These are phyloP conservation scores for Teleiodes luculella DNA, from an alignment of 2,888 invertebrate species.

Conservation along the genomic window DNA sequence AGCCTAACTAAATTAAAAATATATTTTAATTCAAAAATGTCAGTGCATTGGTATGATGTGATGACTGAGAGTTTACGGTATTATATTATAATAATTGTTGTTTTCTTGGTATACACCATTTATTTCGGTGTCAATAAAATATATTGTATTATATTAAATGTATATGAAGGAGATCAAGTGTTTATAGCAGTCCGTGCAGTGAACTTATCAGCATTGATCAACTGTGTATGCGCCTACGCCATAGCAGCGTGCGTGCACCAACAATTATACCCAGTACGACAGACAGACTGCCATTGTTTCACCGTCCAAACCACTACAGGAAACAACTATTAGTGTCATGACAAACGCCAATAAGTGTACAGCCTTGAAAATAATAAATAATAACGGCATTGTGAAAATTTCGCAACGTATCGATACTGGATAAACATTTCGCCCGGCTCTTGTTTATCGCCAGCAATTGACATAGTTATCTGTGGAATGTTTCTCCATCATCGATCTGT, in stretches of 20 bases:
- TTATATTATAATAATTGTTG: too few relatives aligned
- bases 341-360: constrained; percentile 36
- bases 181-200: not conserved
- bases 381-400: constrained; percentile 20
- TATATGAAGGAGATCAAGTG: constrained; percentile 11
- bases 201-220: constrained; percentile 20
- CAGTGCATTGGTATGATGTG: too few relatives aligned
- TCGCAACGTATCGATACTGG: constrained; percentile 27
- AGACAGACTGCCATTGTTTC: constrained; percentile 34
- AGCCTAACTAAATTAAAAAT: too few relatives aligned
- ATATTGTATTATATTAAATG: not conserved
- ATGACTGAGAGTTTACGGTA: too few relatives aligned
- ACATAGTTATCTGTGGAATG: not conserved
- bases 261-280: constrained; percentile 37
- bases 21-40: too few relatives aligned
- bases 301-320: constrained; percentile 38
- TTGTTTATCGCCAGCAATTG: constrained; percentile 11
- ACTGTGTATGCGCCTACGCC: constrained; percentile 30
- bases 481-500: not conserved
- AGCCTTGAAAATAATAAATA: constrained; percentile 27
- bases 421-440: constrained; percentile 16
- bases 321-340: constrained; percentile 45
- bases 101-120: too few relatives aligned
- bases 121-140: too few relatives aligned
- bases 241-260: constrained; percentile 7